Evolutionary conservation across 2,113 vertebrate genomes (phyloP).

Genomic region (Nesogale talazaci): DNA sequence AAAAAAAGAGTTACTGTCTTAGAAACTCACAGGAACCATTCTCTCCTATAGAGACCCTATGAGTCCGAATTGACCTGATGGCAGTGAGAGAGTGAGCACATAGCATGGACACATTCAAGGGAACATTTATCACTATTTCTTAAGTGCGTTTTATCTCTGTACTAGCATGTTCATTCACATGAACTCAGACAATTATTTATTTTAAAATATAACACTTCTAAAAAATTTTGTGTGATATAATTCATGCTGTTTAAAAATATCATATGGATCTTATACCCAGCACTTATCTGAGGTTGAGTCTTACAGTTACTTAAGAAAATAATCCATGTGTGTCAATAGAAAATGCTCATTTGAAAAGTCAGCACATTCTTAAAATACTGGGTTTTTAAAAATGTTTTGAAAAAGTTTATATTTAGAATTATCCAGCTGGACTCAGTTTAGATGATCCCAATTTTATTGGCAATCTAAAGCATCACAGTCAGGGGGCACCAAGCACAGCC

Average conservation of each 20-base stretch:
- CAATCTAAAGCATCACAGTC: no score
- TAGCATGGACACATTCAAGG: neutral
- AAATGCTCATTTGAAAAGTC: neutral
- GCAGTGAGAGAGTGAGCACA: no score
- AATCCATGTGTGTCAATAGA: neutral
- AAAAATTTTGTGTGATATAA: neutral
- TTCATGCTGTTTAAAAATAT: neutral
- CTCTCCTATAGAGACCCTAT: no score
- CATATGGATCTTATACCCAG: neutral
- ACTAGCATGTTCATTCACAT: neutral
- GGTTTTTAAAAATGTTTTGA: no score
- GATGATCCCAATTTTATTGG: no score
- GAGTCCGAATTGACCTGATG: no score
- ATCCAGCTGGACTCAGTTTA: no score
- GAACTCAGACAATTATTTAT: neutral
- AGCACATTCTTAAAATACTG: neutral
- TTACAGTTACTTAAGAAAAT: neutral
- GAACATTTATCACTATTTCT: neutral
- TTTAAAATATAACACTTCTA: slow-evolving; percentile 11
- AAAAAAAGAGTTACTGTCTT: no score
- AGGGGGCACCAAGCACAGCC: no score
- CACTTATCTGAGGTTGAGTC: neutral
- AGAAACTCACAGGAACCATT: no score
- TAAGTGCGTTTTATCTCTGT: neutral
- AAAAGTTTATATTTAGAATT: no score